Base-by-base conservation (phyloP, 2,113 vertebrate species). In the Proterorhinus semilunaris region DNA sequence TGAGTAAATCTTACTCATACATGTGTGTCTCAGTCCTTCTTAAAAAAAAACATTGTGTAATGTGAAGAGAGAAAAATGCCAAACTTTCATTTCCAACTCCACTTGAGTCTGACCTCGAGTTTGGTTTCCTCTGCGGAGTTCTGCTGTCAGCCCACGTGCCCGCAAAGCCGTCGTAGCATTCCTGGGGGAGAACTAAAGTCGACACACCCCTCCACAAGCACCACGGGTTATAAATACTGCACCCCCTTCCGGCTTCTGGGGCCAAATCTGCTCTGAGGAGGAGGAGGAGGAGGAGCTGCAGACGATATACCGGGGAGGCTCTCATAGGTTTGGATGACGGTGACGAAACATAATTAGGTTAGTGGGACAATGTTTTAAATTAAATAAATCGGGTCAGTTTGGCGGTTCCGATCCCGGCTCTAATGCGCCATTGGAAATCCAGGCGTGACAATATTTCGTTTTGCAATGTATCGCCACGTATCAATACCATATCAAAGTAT, bases 161-260 rank as follows among this genome's bases (percentile, higher is more conserved):
- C 69, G 65, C 65, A 13, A 50, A 72, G 46, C 66, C 43, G 46
- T 65, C 65, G 53, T 54, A 21, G 27, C 47, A 65, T 72, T 66
- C 65, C 46, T 61, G 59, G 17, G 69, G 48, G 59, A 79, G 46
- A 69, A 74, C 51, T 13, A 69, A 80, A 77, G 66, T 57, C n/a
- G 78, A 74, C 75, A 79, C 82, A 62, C 84, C 82, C 78, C 49
- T 76, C 45, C 64, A 66, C 59, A 68, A 65, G 55, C 13, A 15
- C 54, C 52, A 17, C 61, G 16, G 68, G 66, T 61, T 80, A 82
- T 74, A 85, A 85, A 89, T 76, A 84, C 70, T 71, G 59, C 10
- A 42, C 67, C 71, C 74, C 74, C 71, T 83, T 76, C 64, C 67
- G 69, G 70, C 68, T 65, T 51, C 57, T 68, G 64, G 54, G 66